Percentiles rank a stretch among this genome's conserved stretches.
phyloP scores from a whole-genome alignment of 2,113 vertebrate species.

The Odontophorus gujanensis region DNA sequence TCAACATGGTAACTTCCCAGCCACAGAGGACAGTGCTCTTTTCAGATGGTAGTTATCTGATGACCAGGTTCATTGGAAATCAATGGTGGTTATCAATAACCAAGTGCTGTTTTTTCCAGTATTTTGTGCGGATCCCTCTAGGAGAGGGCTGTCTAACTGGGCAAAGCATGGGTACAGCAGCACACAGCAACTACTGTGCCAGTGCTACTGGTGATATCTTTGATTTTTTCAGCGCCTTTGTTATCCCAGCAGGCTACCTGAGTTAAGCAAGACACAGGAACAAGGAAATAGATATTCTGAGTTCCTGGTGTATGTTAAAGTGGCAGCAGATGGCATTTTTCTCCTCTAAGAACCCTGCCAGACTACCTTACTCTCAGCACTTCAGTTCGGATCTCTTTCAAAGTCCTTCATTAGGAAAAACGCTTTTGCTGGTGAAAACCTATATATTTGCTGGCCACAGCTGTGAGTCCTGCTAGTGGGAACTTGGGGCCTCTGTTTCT shows the following conservation, averaged over 20 bases:
- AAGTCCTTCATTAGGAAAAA: slow-evolving; percentile 15
- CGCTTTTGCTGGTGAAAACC: slow-evolving; percentile 19
- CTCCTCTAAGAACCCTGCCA: slow-evolving; percentile 27
- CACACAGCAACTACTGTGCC: background rate
- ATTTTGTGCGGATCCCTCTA: background rate
- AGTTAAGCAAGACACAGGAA: background rate
- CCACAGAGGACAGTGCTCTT: background rate
- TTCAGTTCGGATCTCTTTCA: slow-evolving; percentile 35
- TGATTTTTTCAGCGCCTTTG: background rate
- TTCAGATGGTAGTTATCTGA: background rate
- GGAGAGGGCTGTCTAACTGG: background rate
- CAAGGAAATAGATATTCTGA: background rate
- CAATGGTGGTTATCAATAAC: too few relatives aligned
- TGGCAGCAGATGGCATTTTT: slow-evolving; percentile 26
- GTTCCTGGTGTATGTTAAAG: background rate
- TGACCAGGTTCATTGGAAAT: background rate
- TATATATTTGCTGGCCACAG: background rate
- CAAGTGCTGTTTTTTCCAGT: background rate
- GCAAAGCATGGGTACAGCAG: too few relatives aligned
- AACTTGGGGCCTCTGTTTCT: background rate
- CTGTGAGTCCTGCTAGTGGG: background rate
- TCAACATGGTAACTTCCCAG: background rate
- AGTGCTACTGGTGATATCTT: background rate
- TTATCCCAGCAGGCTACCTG: background rate
- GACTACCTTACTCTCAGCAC: background rate